Conservation (phyloP, 2,797 vertebrate species). For the Sciurus vulgaris region DNA sequence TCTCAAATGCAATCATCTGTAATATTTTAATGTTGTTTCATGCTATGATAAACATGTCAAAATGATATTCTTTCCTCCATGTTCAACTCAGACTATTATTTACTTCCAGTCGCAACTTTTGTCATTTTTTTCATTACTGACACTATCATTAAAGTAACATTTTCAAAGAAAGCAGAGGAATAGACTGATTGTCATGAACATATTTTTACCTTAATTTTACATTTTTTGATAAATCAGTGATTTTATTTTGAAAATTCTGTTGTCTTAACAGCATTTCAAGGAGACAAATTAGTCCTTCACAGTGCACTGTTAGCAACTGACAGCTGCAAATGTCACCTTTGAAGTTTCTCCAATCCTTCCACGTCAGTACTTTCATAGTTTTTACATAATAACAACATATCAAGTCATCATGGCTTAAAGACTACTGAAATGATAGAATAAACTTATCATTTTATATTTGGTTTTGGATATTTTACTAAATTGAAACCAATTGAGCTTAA, state of each 20-base stretch:
- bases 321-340: neutral
- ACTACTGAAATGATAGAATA: neutral
- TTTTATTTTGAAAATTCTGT: conserved; percentile 73
- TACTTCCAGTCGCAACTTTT: conserved; percentile 43
- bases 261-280: conserved; percentile 72
- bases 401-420: neutral
- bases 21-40: conserved; percentile 24
- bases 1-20: conserved; percentile 29
- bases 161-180: conserved; percentile 53
- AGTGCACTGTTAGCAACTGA: neutral
- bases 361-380: neutral
- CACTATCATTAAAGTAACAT: conserved; percentile 61
- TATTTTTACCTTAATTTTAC: conserved; percentile 67
- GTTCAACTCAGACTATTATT: conserved; percentile 56
- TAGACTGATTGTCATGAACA: conserved; percentile 53
- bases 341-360: neutral
- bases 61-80: neutral
- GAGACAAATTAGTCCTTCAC: neutral
- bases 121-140: neutral
- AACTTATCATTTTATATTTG: neutral
- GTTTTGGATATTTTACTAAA: neutral
- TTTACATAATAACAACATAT: conserved; percentile 27
- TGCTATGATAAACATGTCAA: conserved; percentile 60
- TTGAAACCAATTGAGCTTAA: neutral
- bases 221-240: conserved; percentile 57